Evolutionary conservation across 2,113 vertebrate genomes (phyloP).

Genomic region (Myodes glareolus): DNA sequence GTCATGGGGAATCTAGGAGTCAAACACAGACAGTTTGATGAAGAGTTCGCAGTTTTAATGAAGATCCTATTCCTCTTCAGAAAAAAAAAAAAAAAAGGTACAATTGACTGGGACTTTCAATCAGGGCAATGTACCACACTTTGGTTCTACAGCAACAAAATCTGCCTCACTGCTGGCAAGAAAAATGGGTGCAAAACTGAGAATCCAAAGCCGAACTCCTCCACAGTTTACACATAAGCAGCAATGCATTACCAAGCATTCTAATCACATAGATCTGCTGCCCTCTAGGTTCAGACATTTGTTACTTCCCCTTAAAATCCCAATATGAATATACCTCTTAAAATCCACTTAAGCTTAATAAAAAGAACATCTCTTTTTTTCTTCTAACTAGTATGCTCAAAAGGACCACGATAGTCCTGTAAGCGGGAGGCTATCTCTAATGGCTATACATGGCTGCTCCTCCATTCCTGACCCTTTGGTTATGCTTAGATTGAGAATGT

Average conservation of each 20-base stretch:
- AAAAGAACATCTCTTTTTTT: background rate
- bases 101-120: background rate
- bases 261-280: background rate
- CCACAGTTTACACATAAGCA: background rate
- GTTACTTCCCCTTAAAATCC: background rate
- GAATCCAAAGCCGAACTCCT: background rate
- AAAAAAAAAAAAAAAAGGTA: background rate
- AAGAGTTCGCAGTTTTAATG: background rate
- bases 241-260: background rate
- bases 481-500: background rate
- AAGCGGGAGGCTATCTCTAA: background rate
- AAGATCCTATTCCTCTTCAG: background rate
- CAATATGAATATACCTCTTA: background rate
- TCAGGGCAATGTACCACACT: accelerated
- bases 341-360: background rate
- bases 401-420: background rate
- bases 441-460: background rate
- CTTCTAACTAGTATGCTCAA: background rate
- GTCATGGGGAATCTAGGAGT: background rate
- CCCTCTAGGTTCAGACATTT: background rate
- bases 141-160: background rate
- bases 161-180: background rate
- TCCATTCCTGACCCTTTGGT: background rate
- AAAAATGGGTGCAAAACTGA: background rate
- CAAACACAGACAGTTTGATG: background rate